Base-by-base conservation (phyloP, 2,797 vertebrate genomes). In the Poecile montanus region DNA sequence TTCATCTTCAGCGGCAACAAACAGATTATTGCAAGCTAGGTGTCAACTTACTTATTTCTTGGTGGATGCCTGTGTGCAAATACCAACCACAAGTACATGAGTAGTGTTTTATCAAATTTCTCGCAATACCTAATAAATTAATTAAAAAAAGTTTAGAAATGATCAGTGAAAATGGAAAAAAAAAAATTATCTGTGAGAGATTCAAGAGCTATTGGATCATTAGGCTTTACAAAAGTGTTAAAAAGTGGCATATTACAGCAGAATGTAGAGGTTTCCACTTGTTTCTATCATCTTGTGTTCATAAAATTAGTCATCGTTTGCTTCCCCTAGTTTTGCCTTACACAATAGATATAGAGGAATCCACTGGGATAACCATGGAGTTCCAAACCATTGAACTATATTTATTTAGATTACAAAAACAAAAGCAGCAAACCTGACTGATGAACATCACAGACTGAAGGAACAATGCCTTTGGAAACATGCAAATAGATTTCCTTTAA, bases 401-500 rank as follows among this genome's bases (percentile, higher is more conserved):
- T 96, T 96, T 96, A 65, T 96, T 96, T 95, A 72, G 85, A 87
- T 91, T 96, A 78, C 88, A 95, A 91, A 95, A 88, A 96, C 63
- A 94, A 95, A 95, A 94, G 89, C 71, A 93, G 71, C 66, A 91
- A 93, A 94, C 48, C 29, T 76, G 93, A 85, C 93, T 93, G 96
- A 97, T 96, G 96, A 91, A 95, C 93, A 95, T 95, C 94, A 87
- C 72, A 87, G 91, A 16, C 96, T 89, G 77, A 89, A 92, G 76
- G 61, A 93, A 97, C 91, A 95, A 96, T 96, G 95, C 82, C 92
- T 96, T 96, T 89, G 96, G 95, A 97, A 97, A 94, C 90, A 94
- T 93, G 83, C 89, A 95, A 94, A 92, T 94, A 89, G 86, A 96
- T 97, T 97, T 97, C 96, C 95, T 97, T 97, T 97, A 95, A 86